Percentiles rank a stretch among this genome's conserved stretches.
Evolutionary conservation across 2,888 invertebrate species (phyloP).

Genomic region (Tipula confusa): DNA sequence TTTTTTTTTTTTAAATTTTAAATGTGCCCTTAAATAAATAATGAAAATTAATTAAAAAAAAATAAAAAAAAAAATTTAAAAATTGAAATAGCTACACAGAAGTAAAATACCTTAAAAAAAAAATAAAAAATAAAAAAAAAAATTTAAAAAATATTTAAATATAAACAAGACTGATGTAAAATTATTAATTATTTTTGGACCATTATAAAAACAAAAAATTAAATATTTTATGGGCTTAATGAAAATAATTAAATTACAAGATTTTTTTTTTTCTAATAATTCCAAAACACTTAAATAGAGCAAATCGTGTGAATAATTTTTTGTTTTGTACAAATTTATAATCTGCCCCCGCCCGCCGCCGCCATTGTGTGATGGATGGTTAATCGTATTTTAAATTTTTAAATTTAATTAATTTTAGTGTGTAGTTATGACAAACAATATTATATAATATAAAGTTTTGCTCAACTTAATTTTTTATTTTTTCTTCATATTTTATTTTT

Average conservation of each 20-base stretch:
- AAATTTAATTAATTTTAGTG: neutral
- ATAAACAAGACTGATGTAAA: slow-evolving; percentile 7
- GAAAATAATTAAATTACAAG: slow-evolving; percentile 6
- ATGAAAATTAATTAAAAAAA: slow-evolving; percentile 28
- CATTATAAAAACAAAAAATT: neutral
- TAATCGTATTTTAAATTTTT: neutral
- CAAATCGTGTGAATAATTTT: neutral
- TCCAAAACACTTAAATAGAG: neutral
- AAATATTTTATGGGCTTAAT: slow-evolving; percentile 12
- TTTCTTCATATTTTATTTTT: neutral
- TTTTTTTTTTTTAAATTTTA: slow-evolving; percentile 25
- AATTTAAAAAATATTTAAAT: neutral
- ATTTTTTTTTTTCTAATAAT: neutral
- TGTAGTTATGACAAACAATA: neutral
- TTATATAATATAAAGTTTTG: neutral
- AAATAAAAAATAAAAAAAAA: too few relatives aligned
- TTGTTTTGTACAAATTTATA: slow-evolving; percentile 20
- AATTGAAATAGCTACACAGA: slow-evolving; percentile 3
- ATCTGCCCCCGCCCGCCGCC: slow-evolving; percentile 27
- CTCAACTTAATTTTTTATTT: too few relatives aligned
- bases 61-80: too few relatives aligned
- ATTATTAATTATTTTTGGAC: slow-evolving; percentile 25
- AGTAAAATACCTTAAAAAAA: neutral
- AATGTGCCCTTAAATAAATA: slow-evolving; percentile 29
- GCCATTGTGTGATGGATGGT: slow-evolving; percentile 1